Evolutionary conservation across 2,888 invertebrate species (phyloP).

Genomic region (Brenthis ino): DNA sequence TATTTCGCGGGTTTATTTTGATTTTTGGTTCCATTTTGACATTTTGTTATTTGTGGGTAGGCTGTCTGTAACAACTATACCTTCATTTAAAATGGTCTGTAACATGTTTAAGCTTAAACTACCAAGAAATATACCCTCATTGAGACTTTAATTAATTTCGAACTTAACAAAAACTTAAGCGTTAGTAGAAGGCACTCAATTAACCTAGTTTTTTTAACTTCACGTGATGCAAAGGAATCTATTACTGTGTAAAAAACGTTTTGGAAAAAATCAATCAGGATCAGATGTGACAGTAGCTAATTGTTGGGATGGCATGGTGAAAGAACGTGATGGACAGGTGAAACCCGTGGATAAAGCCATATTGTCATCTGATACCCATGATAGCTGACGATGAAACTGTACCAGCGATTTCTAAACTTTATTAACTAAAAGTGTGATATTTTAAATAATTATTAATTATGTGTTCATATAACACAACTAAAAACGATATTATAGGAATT

Average conservation of each 20-base stretch:
- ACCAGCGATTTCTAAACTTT: slow-evolving; percentile 55
- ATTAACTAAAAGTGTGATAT: not conserved
- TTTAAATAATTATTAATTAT: no score
- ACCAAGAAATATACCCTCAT: not conserved
- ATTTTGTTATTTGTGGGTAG: no score
- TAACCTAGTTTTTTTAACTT: slow-evolving; percentile 35
- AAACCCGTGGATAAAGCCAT: slow-evolving; percentile 65
- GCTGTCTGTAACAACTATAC: no score
- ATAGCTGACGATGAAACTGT: slow-evolving; percentile 48
- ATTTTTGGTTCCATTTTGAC: no score
- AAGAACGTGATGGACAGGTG: slow-evolving; percentile 54
- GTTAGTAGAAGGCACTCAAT: slow-evolving; percentile 22
- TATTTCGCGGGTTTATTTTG: no score
- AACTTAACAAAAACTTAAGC: slow-evolving; percentile 14
- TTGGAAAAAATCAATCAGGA: slow-evolving; percentile 77
- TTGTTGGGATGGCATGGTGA: slow-evolving; percentile 76
- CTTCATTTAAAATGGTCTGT: no score
- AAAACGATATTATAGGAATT: no score
- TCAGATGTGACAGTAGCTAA: slow-evolving; percentile 68
- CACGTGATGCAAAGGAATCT: slow-evolving; percentile 53
- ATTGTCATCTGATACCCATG: slow-evolving; percentile 71
- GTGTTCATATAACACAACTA: no score
- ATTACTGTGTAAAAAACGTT: slow-evolving; percentile 62
- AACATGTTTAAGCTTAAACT: not conserved
- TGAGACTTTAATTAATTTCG: slow-evolving; percentile 11